phyloP scores from a whole-genome alignment of 2,888 invertebrate species.

The Cantharis rufa region DNA sequence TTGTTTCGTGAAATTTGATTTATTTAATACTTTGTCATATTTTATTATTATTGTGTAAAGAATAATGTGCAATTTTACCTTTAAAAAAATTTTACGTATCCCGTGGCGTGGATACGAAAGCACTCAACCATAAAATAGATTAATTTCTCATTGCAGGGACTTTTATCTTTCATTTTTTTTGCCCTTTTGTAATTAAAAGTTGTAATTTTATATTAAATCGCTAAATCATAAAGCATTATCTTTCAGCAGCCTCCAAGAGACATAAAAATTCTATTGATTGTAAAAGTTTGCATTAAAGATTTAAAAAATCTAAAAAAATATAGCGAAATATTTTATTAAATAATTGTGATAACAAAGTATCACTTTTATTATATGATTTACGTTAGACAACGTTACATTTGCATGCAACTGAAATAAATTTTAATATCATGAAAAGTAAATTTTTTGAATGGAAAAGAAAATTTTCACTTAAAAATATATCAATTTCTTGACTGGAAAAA shows the following conservation, averaged over 20 bases:
- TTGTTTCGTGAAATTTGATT: not conserved
- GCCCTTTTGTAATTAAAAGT: not conserved
- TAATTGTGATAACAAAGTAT: no score
- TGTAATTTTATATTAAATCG: not conserved
- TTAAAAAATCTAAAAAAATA: no score
- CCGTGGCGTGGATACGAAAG: not conserved
- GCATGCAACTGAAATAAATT: no score
- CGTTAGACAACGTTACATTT: no score
- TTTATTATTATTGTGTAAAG: not conserved
- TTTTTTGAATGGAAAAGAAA: no score
- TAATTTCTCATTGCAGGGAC: not conserved
- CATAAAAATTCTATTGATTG: not conserved
- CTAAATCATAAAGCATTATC: not conserved
- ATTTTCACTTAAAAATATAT: no score
- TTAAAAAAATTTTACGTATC: not conserved
- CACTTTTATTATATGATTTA: no score
- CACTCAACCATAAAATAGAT: not conserved
- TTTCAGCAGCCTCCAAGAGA: not conserved
- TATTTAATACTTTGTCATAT: not conserved
- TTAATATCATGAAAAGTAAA: no score
- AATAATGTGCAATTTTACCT: not conserved
- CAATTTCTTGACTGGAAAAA: no score
- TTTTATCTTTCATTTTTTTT: not conserved
- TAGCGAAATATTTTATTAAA: no score
- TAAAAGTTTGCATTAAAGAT: no score